Conservation (phyloP, 2,888 invertebrate genomes). For the Dascillus cervinus region DNA sequence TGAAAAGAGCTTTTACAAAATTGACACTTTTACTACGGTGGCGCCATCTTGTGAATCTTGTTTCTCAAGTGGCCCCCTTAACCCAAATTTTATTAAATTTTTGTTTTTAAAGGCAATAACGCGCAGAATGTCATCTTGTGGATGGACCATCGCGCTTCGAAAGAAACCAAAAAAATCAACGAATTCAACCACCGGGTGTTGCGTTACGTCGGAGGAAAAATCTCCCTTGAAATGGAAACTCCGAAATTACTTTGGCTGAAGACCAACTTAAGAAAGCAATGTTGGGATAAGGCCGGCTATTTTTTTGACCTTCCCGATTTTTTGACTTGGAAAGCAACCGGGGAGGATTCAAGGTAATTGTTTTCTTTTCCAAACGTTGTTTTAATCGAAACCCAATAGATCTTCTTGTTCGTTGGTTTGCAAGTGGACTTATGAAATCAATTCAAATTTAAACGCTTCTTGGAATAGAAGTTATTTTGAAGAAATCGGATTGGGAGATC, state of each 20-base stretch:
- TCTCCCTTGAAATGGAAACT: slow-evolving; percentile 95
- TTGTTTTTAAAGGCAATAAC: slow-evolving; percentile 49
- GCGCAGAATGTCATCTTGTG: slow-evolving; percentile 82
- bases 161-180: slow-evolving; percentile 77
- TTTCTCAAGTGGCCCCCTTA: no score
- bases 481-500: slow-evolving; percentile 66
- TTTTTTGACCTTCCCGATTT: slow-evolving; percentile 93
- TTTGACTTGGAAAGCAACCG: slow-evolving; percentile 87
- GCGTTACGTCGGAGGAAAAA: slow-evolving; percentile 81
- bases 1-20: no score
- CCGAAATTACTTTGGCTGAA: slow-evolving; percentile 94
- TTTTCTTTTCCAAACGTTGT: no score
- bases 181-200: slow-evolving; percentile 65
- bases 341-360: slow-evolving; percentile 55
- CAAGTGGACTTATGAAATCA: slow-evolving; percentile 86
- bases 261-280: slow-evolving; percentile 51
- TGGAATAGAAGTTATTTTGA: slow-evolving; percentile 72
- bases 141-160: slow-evolving; percentile 85
- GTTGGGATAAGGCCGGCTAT: slow-evolving; percentile 64
- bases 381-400: no score
- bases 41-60: no score
- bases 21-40: no score
- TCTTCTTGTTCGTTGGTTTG: slow-evolving; percentile 89
- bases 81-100: no score
- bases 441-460: slow-evolving; percentile 46